A percentile compares a stretch with the other conserved stretches of the same genome.
These are phyloP conservation scores for Polyommatus icarus DNA, from an alignment of 2,888 invertebrate genomes.

Conservation along the genomic window DNA sequence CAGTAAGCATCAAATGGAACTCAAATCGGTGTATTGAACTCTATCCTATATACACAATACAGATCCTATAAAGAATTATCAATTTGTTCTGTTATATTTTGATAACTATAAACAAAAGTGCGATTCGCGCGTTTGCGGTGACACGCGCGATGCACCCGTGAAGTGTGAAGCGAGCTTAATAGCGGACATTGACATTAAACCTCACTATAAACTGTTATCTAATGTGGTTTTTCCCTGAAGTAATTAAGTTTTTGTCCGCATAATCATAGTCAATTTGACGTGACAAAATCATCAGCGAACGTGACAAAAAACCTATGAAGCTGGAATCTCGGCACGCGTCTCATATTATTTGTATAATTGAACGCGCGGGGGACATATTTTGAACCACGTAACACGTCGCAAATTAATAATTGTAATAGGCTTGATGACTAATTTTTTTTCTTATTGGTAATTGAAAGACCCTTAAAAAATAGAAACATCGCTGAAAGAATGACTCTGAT, in stretches of 20 bases:
- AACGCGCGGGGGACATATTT: background rate
- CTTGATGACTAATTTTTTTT: too few relatives aligned
- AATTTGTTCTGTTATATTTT: too few relatives aligned
- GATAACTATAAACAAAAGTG: too few relatives aligned
- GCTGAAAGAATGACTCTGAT: too few relatives aligned
- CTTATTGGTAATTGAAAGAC: too few relatives aligned
- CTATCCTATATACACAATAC: too few relatives aligned
- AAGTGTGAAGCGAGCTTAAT: background rate
- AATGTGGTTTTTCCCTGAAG: background rate
- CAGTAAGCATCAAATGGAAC: too few relatives aligned
- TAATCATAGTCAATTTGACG: background rate
- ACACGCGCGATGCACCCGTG: background rate
- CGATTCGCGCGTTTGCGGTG: background rate
- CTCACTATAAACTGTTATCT: background rate
- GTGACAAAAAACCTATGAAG: background rate
- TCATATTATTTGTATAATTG: background rate
- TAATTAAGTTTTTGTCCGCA: slow-evolving; percentile 9
- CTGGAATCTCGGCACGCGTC: background rate
- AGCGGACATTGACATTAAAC: background rate
- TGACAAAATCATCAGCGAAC: background rate
- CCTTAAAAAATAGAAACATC: too few relatives aligned
- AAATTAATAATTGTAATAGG: background rate
- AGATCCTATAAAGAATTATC: too few relatives aligned
- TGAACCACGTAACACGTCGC: background rate
- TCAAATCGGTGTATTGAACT: too few relatives aligned